Evolutionary conservation across 1,140 invertebrate genomes (phyloP).

Genomic region (Saccostrea cuccullata): DNA sequence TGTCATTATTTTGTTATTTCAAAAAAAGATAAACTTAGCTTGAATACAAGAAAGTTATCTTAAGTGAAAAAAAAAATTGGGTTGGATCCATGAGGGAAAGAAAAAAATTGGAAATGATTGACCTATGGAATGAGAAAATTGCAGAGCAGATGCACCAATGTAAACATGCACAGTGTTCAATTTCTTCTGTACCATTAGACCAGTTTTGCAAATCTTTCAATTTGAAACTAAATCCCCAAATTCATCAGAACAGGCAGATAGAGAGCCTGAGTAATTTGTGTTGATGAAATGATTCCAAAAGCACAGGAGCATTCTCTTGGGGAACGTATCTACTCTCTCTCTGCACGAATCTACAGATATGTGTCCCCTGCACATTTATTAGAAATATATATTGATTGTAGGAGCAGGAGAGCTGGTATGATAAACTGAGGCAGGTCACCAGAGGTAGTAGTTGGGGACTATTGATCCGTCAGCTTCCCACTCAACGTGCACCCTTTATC

Average conservation of each 20-base stretch:
- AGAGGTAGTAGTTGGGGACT: not conserved
- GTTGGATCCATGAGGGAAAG: not conserved
- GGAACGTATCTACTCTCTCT: not conserved
- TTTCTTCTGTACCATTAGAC: not conserved
- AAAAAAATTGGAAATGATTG: not conserved
- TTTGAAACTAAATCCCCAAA: constrained; percentile 26
- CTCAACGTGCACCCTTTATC: not conserved
- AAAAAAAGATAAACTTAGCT: too few relatives aligned
- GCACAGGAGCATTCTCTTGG: not conserved
- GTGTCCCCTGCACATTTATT: constrained; percentile 30
- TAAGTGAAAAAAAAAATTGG: not conserved
- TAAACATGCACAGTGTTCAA: constrained; percentile 7
- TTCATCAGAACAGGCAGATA: not conserved
- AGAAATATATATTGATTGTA: constrained; percentile 35
- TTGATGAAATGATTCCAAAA: too few relatives aligned
- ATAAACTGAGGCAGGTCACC: constrained; percentile 1
- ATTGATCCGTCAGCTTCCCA: not conserved
- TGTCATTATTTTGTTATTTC: too few relatives aligned
- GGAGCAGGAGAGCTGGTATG: constrained; percentile 7
- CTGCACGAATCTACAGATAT: constrained; percentile 15
- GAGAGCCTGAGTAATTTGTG: not conserved
- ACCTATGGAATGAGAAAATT: constrained; percentile 5
- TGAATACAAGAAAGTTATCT: too few relatives aligned
- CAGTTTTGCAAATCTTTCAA: not conserved
- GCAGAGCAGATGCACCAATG: constrained; percentile 8